phyloP scores from a whole-genome alignment of 2,888 invertebrate genomes.

The Diogma glabrata region DNA sequence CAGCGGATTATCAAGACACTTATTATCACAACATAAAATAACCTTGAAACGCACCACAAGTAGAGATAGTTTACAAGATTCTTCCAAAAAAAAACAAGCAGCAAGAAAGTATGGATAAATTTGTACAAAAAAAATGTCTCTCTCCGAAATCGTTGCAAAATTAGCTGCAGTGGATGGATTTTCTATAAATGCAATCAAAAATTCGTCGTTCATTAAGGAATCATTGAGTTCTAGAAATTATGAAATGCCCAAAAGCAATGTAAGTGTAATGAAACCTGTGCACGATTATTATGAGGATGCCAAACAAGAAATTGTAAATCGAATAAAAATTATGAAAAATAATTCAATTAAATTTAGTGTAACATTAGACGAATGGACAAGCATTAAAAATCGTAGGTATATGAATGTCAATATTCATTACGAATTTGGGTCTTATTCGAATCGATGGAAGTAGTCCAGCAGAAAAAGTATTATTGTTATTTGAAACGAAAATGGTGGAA shows the following conservation, averaged over 20 bases:
- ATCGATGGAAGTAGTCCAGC: constrained; percentile 9
- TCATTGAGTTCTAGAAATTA: constrained; percentile 3
- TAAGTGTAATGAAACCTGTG: neutral
- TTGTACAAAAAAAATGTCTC: neutral
- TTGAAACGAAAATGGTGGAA: constrained; percentile 4
- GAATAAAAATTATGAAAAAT: neutral
- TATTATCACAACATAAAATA: constrained; percentile 9
- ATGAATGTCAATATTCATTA: constrained; percentile 7
- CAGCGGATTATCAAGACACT: neutral
- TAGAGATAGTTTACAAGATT: neutral
- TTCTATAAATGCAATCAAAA: neutral
- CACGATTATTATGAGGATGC: neutral
- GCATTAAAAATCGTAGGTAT: constrained; percentile 5
- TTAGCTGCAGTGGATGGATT: neutral
- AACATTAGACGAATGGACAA: constrained; percentile 4
- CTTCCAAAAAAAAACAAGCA: neutral
- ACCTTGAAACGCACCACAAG: neutral
- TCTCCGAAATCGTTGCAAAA: neutral
- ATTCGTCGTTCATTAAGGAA: constrained; percentile 3
- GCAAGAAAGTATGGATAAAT: neutral
- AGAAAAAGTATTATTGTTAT: constrained; percentile 1
- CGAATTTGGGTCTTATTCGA: neutral
- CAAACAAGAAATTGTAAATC: constrained; percentile 2
- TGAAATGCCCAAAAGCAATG: constrained; percentile 1
- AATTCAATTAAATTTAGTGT: constrained; percentile 1